Conservation (phyloP, 2,888 invertebrate species). For the Drosophila affinis region DNA sequence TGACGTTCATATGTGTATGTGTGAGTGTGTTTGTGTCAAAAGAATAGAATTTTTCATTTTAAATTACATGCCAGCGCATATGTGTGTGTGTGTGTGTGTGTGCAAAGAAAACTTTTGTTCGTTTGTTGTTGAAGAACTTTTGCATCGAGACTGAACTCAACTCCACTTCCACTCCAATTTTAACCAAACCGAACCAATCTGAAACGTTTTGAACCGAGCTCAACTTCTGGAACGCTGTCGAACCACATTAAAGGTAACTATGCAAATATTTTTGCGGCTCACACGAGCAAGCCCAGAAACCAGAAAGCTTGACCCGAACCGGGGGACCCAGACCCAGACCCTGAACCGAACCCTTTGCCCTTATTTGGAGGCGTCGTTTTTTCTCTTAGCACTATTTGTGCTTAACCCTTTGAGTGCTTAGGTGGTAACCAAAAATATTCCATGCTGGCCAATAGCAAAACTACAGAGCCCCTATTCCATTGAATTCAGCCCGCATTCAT, state of each 20-base stretch:
- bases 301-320: slow-evolving; percentile 17
- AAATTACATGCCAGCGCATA: slow-evolving; percentile 61
- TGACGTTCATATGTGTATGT: slow-evolving; percentile 48
- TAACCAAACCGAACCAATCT: slow-evolving; percentile 11
- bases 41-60: slow-evolving; percentile 79
- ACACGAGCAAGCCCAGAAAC: slow-evolving; percentile 66
- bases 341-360: slow-evolving; percentile 21
- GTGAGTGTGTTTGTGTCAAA: slow-evolving; percentile 59
- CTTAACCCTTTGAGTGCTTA: slow-evolving; percentile 48
- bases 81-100: slow-evolving; percentile 41
- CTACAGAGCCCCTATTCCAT: slow-evolving; percentile 16
- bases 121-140: slow-evolving; percentile 70
- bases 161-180: neutral
- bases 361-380: neutral
- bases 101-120: slow-evolving; percentile 71
- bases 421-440: slow-evolving; percentile 68
- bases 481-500: slow-evolving; percentile 1
- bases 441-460: slow-evolving; percentile 71
- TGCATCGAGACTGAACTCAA: slow-evolving; percentile 34
- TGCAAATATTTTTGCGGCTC: slow-evolving; percentile 82
- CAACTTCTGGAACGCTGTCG: slow-evolving; percentile 55
- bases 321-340: neutral
- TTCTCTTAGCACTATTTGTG: slow-evolving; percentile 5
- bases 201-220: slow-evolving; percentile 8
- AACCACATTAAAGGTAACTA: slow-evolving; percentile 83